Conservation (phyloP, 2,797 vertebrate genomes). For the Macropus fuliginosus region DNA sequence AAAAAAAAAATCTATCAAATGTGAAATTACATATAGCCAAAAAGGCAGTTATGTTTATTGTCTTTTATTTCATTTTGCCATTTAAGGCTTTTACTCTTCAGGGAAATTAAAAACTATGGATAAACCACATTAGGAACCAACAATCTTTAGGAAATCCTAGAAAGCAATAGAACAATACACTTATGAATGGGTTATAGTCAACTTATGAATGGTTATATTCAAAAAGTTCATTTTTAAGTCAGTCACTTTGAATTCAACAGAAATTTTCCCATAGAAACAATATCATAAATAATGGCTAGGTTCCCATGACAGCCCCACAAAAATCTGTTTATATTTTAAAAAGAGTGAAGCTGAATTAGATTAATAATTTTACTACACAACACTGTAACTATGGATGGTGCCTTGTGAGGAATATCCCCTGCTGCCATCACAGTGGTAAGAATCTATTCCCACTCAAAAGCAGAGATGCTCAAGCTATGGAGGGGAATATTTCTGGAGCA, state of each 20-base stretch:
- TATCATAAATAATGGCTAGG: neutral
- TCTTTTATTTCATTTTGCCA: neutral
- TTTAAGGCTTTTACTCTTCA: neutral
- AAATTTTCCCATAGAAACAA: neutral
- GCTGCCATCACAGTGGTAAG: neutral
- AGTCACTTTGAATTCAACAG: neutral
- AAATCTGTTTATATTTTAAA: neutral
- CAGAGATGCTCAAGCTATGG: neutral
- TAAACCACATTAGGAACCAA: neutral
- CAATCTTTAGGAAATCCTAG: too few relatives aligned
- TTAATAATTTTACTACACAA: too few relatives aligned
- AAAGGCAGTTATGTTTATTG: neutral
- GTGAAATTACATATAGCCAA: neutral
- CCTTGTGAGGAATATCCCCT: neutral
- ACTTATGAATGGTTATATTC: neutral
- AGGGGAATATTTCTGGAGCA: neutral
- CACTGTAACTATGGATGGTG: neutral
- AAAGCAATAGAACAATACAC: neutral
- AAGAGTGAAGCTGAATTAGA: neutral
- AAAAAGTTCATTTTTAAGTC: neutral
- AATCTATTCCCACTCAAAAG: neutral
- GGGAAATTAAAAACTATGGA: neutral
- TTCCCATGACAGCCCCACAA: neutral
- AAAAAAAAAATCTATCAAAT: neutral
- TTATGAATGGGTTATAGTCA: neutral